Evolutionary conservation across 2,888 invertebrate species (phyloP).

Genomic region (Cerceris ruficornis): DNA sequence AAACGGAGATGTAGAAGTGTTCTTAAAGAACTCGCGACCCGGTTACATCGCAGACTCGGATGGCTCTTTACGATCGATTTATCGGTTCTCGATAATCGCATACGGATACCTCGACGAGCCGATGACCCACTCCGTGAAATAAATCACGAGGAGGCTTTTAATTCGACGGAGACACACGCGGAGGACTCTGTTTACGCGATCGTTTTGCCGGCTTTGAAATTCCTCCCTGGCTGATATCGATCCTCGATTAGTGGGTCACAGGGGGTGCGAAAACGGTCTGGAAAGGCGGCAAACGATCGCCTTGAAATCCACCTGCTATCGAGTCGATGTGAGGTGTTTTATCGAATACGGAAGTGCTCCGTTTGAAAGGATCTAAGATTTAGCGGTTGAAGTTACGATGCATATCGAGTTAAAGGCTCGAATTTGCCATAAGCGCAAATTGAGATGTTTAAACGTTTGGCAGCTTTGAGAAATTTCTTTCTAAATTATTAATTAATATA

Average conservation of each 20-base stretch:
- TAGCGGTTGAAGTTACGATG: no score
- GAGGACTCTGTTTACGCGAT: constrained; percentile 19
- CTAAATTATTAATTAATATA: no score
- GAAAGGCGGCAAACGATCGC: constrained; percentile 19
- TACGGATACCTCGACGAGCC: constrained; percentile 18
- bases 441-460: no score
- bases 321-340: not conserved
- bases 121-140: constrained; percentile 3
- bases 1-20: no score
- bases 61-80: not conserved
- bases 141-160: not conserved
- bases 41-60: no score
- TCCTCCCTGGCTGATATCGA: constrained; percentile 41
- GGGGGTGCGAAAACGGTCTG: constrained; percentile 25
- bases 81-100: constrained; percentile 21
- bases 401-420: no score
- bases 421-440: no score
- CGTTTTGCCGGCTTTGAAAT: constrained; percentile 16
- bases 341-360: not conserved
- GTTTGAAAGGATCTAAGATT: not conserved
- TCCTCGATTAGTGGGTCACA: constrained; percentile 55
- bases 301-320: constrained; percentile 15
- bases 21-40: no score
- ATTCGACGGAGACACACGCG: constrained; percentile 24
- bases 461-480: no score